Evolutionary conservation across 2,888 invertebrate species (phyloP).

Genomic region (Orthonevra nobilis): DNA sequence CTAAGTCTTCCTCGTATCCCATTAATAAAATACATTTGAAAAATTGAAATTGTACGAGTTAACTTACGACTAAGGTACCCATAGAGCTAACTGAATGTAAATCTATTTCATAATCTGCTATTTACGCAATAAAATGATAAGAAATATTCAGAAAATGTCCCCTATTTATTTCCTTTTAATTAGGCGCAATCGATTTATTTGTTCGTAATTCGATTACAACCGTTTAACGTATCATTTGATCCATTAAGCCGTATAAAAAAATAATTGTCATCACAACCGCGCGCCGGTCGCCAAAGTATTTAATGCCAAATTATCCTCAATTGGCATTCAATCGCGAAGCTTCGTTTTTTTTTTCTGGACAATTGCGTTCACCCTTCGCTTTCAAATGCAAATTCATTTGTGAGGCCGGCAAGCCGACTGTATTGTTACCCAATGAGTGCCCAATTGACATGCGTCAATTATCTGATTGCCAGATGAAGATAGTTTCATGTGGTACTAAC

Average conservation of each 20-base stretch:
- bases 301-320: constrained; percentile 16
- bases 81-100: no score
- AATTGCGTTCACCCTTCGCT: constrained; percentile 2
- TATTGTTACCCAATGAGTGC: not conserved
- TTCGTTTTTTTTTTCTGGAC: constrained; percentile 2
- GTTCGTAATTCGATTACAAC: constrained; percentile 17
- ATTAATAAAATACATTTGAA: no score
- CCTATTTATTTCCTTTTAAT: constrained; percentile 20
- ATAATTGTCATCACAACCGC: no score
- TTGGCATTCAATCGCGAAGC: constrained; percentile 16
- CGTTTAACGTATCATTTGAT: constrained; percentile 16
- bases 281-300: no score
- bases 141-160: no score
- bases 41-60: no score
- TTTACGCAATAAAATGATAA: no score
- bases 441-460: constrained; percentile 8
- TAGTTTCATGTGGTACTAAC: no score
- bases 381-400: constrained; percentile 26
- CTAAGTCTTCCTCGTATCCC: no score
- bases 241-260: constrained; percentile 7
- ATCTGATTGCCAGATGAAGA: constrained; percentile 15
- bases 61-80: no score
- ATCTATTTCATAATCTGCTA: no score
- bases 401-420: not conserved
- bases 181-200: constrained; percentile 15